A percentile compares a stretch with the other conserved stretches of the same genome.
These are phyloP conservation scores for Drosophila koepferae DNA, from an alignment of 2,888 invertebrate genomes.

Conservation along the genomic window DNA sequence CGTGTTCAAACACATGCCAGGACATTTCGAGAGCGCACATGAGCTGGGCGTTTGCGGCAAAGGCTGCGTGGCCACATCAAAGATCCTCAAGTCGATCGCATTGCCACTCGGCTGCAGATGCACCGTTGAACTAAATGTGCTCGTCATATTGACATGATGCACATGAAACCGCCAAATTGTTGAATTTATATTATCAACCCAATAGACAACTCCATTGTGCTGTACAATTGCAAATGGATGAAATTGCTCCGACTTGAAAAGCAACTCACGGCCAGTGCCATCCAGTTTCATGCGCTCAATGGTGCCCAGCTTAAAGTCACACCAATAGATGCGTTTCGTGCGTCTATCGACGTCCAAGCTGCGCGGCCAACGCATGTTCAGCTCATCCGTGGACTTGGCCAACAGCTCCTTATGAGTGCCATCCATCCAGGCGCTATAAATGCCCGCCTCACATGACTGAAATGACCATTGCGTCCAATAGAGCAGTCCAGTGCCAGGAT, in stretches of 20 bases:
- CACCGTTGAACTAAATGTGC: slow-evolving; percentile 84
- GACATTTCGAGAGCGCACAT: slow-evolving; percentile 86
- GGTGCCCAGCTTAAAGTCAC: slow-evolving; percentile 89
- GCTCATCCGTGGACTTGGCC: slow-evolving; percentile 88
- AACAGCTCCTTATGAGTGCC: slow-evolving; percentile 88
- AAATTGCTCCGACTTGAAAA: slow-evolving; percentile 86
- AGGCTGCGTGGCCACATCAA: slow-evolving; percentile 87
- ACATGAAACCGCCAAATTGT: slow-evolving; percentile 86
- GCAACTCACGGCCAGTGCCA: slow-evolving; percentile 86
- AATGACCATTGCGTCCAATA: slow-evolving; percentile 91
- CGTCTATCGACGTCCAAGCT: slow-evolving; percentile 89
- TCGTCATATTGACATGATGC: slow-evolving; percentile 61
- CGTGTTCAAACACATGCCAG: slow-evolving; percentile 90
- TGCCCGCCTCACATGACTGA: slow-evolving; percentile 86
- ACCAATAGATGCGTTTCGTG: slow-evolving; percentile 88
- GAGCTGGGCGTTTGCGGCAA: slow-evolving; percentile 60
- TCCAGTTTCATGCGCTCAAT: slow-evolving; percentile 89
- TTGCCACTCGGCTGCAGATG: slow-evolving; percentile 86
- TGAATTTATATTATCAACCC: slow-evolving; percentile 90
- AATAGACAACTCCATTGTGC: slow-evolving; percentile 88
- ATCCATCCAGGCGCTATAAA: slow-evolving; percentile 91
- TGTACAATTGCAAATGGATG: slow-evolving; percentile 90
- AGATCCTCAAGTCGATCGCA: slow-evolving; percentile 89
- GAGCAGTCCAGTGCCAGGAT: slow-evolving; percentile 90
- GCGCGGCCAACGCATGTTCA: slow-evolving; percentile 88